phyloP scores from a whole-genome alignment of 1,140 invertebrate genomes.

The Eupristina koningsbergeri region DNA sequence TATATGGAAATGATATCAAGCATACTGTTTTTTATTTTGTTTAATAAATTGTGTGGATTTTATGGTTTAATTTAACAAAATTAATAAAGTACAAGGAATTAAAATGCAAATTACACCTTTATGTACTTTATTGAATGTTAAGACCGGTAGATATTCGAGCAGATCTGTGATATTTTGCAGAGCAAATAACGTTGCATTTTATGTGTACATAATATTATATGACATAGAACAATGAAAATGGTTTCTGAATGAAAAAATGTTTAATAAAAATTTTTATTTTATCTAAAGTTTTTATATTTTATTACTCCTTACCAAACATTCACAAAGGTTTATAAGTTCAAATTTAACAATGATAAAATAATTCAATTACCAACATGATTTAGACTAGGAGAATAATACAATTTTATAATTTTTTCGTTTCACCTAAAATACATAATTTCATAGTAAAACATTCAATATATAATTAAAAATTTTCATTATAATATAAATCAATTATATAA shows the following conservation, averaged over 20 bases:
- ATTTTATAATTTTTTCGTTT: conserved; percentile 2
- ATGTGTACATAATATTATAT: conserved; percentile 39
- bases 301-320: conserved; percentile 38
- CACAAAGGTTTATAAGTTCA: conserved; percentile 16
- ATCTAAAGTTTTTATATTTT: conserved; percentile 21
- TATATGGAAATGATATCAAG: conserved; percentile 6
- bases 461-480: conserved; percentile 20
- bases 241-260: conserved; percentile 23
- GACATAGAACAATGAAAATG: conserved; percentile 30
- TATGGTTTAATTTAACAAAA: conserved; percentile 22
- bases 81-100: conserved; percentile 37
- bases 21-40: conserved; percentile 26
- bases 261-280: conserved; percentile 50
- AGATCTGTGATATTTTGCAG: conserved; percentile 55
- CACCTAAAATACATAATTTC: conserved; percentile 27
- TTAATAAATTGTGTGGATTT: conserved; percentile 27
- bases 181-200: conserved; percentile 49
- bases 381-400: conserved; percentile 18
- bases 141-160: conserved; percentile 33
- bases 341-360: conserved; percentile 47
- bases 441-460: neutral
- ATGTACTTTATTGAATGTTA: conserved; percentile 32
- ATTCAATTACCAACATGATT: conserved; percentile 25
- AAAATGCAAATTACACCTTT: conserved; percentile 47
- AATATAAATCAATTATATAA: too few species aligned